Evolutionary conservation across 2,888 invertebrate genomes (phyloP).

Genomic region (Crossocerus cetratus): DNA sequence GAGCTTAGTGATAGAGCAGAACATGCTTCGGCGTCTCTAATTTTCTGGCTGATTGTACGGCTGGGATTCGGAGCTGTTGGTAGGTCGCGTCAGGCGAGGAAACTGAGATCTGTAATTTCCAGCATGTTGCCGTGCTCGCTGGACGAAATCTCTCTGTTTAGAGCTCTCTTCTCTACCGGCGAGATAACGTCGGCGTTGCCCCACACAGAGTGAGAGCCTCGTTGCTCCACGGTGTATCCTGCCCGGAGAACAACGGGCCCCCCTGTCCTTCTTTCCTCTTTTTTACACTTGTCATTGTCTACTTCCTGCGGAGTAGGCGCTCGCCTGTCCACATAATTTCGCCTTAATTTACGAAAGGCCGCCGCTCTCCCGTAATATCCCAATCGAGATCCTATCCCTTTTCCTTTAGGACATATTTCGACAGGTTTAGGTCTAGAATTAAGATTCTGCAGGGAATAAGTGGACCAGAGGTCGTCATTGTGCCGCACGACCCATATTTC

Average conservation of each 20-base stretch:
- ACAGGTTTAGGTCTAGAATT: no score
- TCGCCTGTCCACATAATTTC: conserved; percentile 18
- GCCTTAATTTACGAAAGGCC: conserved; percentile 32
- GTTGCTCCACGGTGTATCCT: conserved; percentile 16
- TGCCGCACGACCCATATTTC: no score
- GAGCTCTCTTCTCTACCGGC: conserved; percentile 2
- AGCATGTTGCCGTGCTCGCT: background rate
- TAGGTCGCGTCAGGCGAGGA: no score
- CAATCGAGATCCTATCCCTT: conserved; percentile 27
- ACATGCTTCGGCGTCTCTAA: no score
- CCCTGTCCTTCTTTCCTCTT: conserved; percentile 7
- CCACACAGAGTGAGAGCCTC: conserved; percentile 9
- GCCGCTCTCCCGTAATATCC: conserved; percentile 14
- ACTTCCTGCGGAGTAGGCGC: conserved; percentile 23
- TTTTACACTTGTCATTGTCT: conserved; percentile 27
- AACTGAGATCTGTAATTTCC: no score
- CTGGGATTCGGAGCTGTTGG: no score
- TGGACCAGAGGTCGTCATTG: no score
- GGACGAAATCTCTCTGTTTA: conserved; percentile 9
- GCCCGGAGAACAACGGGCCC: conserved; percentile 7
- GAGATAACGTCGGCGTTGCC: conserved; percentile 14
- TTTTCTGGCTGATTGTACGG: no score
- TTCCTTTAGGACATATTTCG: no score
- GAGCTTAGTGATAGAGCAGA: no score
- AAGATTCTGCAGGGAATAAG: no score